These are phyloP conservation scores for Steatocranus sp. DNA, from an alignment of 2,797 vertebrate species.

Conservation along the genomic window DNA sequence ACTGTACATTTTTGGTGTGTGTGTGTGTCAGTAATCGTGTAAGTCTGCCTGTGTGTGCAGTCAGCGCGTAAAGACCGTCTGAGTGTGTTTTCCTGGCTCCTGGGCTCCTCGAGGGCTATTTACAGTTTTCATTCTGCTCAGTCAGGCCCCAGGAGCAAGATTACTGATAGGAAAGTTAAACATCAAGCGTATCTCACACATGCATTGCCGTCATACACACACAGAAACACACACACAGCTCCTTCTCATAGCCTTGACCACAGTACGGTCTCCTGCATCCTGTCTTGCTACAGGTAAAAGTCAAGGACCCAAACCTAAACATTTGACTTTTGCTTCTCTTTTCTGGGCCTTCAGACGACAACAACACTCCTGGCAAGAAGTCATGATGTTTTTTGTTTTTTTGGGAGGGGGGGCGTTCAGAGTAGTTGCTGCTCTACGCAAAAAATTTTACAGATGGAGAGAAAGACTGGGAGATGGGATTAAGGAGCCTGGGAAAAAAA, in stretches of 20 bases:
- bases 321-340: slow-evolving; percentile 7
- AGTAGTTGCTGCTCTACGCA: not conserved
- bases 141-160: slow-evolving; percentile 49
- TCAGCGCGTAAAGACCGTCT: slow-evolving; percentile 9
- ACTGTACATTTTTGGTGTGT: slow-evolving; percentile 34
- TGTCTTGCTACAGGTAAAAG: not conserved
- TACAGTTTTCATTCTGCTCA: slow-evolving; percentile 56
- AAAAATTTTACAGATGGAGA: not conserved
- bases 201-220: not conserved
- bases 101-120: slow-evolving; percentile 51
- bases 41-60: slow-evolving; percentile 1
- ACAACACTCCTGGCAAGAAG: not conserved
- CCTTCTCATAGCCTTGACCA: slow-evolving; percentile 8
- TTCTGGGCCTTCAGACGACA: slow-evolving; percentile 17
- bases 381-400: not conserved
- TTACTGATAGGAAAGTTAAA: slow-evolving; percentile 57
- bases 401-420: fast-evolving
- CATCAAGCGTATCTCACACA: slow-evolving; percentile 31
- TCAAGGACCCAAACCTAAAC: not conserved
- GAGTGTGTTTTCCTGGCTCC: slow-evolving; percentile 45
- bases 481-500: not conserved
- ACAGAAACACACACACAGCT: not conserved
- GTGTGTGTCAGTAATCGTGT: not conserved
- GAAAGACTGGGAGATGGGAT: not conserved
- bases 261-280: not conserved